phyloP scores from a whole-genome alignment of 2,797 vertebrate genomes.

The Phrynocephalus forsythii region DNA sequence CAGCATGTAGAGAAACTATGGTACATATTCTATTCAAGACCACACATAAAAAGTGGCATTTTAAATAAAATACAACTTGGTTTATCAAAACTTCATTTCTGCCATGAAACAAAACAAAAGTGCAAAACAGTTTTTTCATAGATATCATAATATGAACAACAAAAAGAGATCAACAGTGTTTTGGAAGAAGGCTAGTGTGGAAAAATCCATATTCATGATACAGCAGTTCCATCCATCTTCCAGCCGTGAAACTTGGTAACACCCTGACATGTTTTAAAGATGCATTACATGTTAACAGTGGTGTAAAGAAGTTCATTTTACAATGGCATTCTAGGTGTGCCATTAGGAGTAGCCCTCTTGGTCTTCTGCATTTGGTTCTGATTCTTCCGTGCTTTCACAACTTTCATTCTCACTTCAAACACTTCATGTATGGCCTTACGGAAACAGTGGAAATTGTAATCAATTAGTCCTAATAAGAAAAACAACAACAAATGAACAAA shows the following conservation, averaged over 20 bases:
- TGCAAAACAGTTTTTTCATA: slow-evolving; percentile 77
- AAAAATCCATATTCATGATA: slow-evolving; percentile 54
- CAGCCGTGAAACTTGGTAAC: slow-evolving; percentile 64
- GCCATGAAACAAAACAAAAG: slow-evolving; percentile 77
- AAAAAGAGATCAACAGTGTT: slow-evolving; percentile 74
- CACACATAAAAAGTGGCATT: slow-evolving; percentile 79
- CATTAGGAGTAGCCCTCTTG: slow-evolving; percentile 83
- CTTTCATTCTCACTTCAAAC: slow-evolving; percentile 91
- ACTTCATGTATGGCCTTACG: slow-evolving; percentile 96
- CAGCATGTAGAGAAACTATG: slow-evolving; percentile 71
- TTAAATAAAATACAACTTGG: slow-evolving; percentile 68
- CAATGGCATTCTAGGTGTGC: slow-evolving; percentile 77
- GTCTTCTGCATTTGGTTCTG: slow-evolving; percentile 87
- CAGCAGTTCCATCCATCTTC: slow-evolving; percentile 58
- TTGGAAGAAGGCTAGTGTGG: slow-evolving; percentile 48
- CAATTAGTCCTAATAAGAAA: slow-evolving; percentile 86
- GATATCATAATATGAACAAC: slow-evolving; percentile 74
- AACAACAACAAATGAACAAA: slow-evolving; percentile 28
- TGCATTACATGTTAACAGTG: slow-evolving; percentile 42
- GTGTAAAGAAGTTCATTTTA: slow-evolving; percentile 62
- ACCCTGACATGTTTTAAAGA: slow-evolving; percentile 52
- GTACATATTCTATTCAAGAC: slow-evolving; percentile 71
- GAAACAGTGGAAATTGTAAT: slow-evolving; percentile 98
- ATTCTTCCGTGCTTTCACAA: slow-evolving; percentile 88
- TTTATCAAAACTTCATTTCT: slow-evolving; percentile 81